Conservation (phyloP, 2,113 vertebrate species). For the Trinectes maculatus region DNA sequence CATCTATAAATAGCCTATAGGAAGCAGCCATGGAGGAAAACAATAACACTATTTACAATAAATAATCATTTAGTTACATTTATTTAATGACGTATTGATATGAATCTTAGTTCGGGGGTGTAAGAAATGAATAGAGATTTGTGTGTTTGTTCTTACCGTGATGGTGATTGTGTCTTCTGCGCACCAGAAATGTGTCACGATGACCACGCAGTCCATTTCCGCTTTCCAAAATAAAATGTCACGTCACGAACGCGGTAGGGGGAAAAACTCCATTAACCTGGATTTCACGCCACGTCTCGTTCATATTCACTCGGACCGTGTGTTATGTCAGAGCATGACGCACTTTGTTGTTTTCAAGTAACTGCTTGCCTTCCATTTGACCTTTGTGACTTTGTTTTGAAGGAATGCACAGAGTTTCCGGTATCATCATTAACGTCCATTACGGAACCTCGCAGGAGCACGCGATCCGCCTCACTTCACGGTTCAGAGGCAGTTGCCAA, state of each 20-base stretch:
- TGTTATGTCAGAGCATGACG: no score
- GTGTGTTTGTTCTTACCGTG: conserved; percentile 53
- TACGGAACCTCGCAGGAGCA: conserved; percentile 37
- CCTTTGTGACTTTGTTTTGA: conserved; percentile 36
- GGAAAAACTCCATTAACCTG: accelerated
- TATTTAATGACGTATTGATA: accelerated
- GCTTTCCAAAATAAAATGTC: conserved; percentile 47
- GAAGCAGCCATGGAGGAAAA: not conserved
- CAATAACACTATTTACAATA: not conserved
- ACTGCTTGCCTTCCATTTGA: no score
- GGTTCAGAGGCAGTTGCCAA: conserved; percentile 62
- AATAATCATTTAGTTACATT: not conserved
- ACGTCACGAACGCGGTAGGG: not conserved
- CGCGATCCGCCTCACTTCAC: conserved; percentile 37
- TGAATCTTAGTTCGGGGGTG: not conserved
- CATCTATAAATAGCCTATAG: conserved; percentile 9
- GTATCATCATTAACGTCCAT: not conserved
- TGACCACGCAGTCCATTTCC: not conserved
- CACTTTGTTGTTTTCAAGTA: not conserved
- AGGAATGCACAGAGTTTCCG: not conserved
- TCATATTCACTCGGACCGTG: no score
- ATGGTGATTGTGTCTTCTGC: conserved; percentile 20
- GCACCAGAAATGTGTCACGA: conserved; percentile 18
- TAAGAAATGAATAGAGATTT: not conserved
- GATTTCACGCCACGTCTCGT: accelerated